Conservation (phyloP, 1,140 invertebrate species). For the Pinna nobilis region DNA sequence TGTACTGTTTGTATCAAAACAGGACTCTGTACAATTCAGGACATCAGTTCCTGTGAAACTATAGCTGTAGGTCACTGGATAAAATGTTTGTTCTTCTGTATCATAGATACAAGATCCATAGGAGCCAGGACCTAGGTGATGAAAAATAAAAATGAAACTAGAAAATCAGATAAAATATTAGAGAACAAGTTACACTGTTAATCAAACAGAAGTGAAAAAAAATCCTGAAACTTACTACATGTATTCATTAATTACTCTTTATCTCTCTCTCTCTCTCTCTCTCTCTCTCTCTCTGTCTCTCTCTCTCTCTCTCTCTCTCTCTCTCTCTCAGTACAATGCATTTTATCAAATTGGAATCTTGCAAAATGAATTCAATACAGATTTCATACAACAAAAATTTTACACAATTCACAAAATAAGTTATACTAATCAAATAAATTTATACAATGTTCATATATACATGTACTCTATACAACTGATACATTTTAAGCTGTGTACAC, state of each 20-base stretch:
- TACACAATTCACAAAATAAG: no score
- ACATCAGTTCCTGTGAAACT: constrained; percentile 1
- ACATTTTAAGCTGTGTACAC: no score
- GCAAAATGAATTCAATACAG: no score
- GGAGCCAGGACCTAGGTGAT: constrained; percentile 3
- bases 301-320: no score
- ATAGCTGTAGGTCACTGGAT: neutral
- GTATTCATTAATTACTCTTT: neutral
- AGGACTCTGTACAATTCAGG: constrained; percentile 17
- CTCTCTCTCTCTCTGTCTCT: no score
- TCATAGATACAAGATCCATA: constrained; percentile 22
- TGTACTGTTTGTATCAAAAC: constrained; percentile 6
- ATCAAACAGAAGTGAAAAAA: neutral
- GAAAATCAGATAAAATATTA: neutral
- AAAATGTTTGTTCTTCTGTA: neutral
- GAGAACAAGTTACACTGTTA: neutral
- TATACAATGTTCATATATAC: no score
- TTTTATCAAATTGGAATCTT: no score
- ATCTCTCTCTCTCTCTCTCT: no score
- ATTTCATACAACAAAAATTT: no score
- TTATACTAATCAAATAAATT: no score
- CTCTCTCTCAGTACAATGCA: no score
- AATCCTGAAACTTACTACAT: neutral
- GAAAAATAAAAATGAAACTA: neutral
- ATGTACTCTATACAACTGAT: no score